Evolutionary conservation across 2,888 invertebrate species (phyloP), one percentile per base, ranked within the genome.

Genomic region (Spisula solida): DNA sequence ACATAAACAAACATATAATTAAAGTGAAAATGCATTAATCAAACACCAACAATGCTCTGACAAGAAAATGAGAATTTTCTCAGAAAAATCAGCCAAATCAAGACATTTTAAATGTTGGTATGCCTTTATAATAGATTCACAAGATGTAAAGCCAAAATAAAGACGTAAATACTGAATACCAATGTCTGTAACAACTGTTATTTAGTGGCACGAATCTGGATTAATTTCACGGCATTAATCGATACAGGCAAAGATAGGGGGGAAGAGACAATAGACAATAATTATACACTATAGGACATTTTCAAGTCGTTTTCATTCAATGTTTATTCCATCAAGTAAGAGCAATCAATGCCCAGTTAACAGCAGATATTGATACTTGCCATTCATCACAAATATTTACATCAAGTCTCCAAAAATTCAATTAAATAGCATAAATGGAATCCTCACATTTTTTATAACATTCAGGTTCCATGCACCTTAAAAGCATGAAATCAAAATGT

Each of bases 261-360:
- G 34, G 18, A 31, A 75, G 75, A 75, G 75, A 75, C 75, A 75
- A 75, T 34, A 25, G 75, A 29, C 34, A 14, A 75, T 75, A 75
- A 75, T 75, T 75, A 75, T 75, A 75, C 31, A 34, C 75, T 75
- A 41, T 41, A 6, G 75, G 75, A 75, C 18, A 75, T 75, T n/a
- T n/a, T 34, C 75, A 75, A 75, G 34, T 31, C 75, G 34, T 75
- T 70, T 75, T 34, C 34, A 75, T 75, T 25, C 60, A 66, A n/a
- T 51, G 51, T 66, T 66, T 75, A 75, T 75, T 18, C 31, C 34
- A 34, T 31, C 75, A 75, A 34, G 34, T 25, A 16, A 75, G 1
- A 34, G 75, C 75, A 34, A 34, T 75, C 29, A 75, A 6, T 31
- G 75, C 16, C 75, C 75, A 75, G 31, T 75, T 75, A 25, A 66